A percentile compares a stretch with the other conserved stretches of the same genome.
These are phyloP conservation scores for Chaetophractus vellerosus DNA, from an alignment of 2,797 vertebrate species.

Conservation along the genomic window DNA sequence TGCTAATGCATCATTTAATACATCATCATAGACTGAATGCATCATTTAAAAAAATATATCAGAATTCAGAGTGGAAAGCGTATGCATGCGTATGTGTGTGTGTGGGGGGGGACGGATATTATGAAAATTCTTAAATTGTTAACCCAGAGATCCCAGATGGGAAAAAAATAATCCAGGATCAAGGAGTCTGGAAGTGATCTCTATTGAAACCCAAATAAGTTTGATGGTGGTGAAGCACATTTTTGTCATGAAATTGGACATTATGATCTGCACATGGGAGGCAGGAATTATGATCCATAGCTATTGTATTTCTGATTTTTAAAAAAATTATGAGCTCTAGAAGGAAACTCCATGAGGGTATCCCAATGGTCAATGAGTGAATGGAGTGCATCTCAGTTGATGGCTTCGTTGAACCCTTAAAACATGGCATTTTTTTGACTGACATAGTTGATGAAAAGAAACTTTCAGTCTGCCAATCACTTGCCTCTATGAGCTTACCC, in stretches of 20 bases:
- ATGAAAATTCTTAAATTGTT: conserved; percentile 50
- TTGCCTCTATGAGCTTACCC: conserved; percentile 4
- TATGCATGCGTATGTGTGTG: background rate
- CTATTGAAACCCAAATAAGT: background rate
- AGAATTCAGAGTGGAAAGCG: background rate
- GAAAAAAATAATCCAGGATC: background rate
- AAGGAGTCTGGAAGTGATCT: background rate
- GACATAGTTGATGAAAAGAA: conserved; percentile 49
- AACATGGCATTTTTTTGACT: conserved; percentile 50
- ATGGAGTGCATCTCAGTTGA: background rate
- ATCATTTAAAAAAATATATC: conserved; percentile 1
- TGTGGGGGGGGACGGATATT: background rate
- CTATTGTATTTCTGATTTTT: background rate
- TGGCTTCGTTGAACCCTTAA: conserved; percentile 56
- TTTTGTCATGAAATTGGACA: conserved; percentile 38
- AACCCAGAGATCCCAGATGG: background rate
- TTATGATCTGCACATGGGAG: background rate
- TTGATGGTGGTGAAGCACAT: background rate
- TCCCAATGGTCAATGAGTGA: background rate
- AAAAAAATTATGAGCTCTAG: conserved; percentile 7
- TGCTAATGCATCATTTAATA: conserved; percentile 32
- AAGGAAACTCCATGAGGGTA: conserved; percentile 33
- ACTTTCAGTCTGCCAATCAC: conserved; percentile 38
- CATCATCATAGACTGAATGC: no score
- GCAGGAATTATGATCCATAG: background rate